phyloP scores from a whole-genome alignment of 2,113 vertebrate genomes.

The Eretmochelys imbricata region DNA sequence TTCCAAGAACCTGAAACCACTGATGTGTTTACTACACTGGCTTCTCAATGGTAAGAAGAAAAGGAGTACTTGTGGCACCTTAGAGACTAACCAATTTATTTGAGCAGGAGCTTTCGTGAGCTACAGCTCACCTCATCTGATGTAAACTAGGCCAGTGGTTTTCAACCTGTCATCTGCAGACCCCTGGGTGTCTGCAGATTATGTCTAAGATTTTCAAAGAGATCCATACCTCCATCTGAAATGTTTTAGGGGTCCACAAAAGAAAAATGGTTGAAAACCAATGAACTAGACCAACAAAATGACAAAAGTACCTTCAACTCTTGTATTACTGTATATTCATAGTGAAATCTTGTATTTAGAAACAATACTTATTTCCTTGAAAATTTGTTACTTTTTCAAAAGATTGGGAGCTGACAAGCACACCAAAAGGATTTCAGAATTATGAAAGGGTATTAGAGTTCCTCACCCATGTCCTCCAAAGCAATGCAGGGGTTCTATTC shows the following conservation, averaged over 20 bases:
- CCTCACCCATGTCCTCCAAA: background rate
- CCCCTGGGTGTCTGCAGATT: background rate
- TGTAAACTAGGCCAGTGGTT: background rate
- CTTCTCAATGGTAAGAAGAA: conserved; percentile 87
- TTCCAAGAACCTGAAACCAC: conserved; percentile 84
- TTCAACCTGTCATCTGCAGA: background rate
- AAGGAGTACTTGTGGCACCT: too few species aligned
- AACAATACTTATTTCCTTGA: conserved; percentile 4
- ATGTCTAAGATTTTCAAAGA: background rate
- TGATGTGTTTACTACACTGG: conserved; percentile 89
- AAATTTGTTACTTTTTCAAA: background rate
- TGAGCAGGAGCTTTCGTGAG: too few species aligned
- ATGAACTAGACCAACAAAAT: background rate
- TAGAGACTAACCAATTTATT: too few species aligned
- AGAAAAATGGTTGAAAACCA: background rate
- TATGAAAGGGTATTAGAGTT: background rate
- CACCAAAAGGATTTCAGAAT: background rate
- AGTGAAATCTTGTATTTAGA: conserved; percentile 3
- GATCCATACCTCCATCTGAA: background rate
- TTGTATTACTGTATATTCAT: background rate
- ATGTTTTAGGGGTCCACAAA: background rate
- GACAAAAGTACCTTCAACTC: background rate
- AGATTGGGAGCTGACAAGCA: background rate
- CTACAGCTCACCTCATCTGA: background rate
- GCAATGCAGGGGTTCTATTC: background rate